These are phyloP conservation scores for Ivindomyrus marchei DNA, from an alignment of 2,113 vertebrate genomes.

Conservation along the genomic window DNA sequence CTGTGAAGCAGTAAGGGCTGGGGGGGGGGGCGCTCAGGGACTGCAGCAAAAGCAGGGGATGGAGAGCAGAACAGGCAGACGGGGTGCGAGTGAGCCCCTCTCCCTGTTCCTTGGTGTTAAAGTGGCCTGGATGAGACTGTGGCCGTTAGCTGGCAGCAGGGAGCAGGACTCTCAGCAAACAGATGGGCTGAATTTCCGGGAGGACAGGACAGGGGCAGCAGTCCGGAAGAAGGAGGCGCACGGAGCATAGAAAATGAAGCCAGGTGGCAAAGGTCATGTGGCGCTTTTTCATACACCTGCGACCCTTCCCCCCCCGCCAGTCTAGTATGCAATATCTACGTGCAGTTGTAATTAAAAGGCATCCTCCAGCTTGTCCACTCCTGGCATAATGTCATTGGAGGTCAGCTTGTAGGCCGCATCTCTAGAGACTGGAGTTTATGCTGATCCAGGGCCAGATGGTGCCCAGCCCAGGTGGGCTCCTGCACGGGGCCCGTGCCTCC, in stretches of 20 bases:
- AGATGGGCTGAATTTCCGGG: neutral
- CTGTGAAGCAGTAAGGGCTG: neutral
- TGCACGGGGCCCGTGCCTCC: neutral
- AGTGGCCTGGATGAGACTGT: neutral
- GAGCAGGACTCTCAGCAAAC: neutral
- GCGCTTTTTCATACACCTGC: neutral
- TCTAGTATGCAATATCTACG: neutral
- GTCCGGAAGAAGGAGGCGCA: neutral
- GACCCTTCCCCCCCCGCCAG: neutral
- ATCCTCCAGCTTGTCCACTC: conserved; percentile 8
- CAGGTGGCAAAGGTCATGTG: neutral
- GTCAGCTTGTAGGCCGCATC: conserved; percentile 13
- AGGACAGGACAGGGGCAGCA: neutral
- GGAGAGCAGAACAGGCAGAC: neutral
- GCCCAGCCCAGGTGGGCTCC: neutral
- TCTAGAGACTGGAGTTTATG: conserved; percentile 13
- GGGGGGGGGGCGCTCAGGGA: neutral
- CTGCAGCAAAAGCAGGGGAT: neutral
- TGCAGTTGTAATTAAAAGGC: conserved; percentile 30
- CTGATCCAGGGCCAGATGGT: conserved; percentile 1
- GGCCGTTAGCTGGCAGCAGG: neutral
- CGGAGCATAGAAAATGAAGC: neutral
- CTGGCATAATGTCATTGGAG: neutral
- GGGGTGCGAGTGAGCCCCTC: neutral
- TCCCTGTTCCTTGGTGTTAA: neutral